phyloP scores from a whole-genome alignment of 1,140 invertebrate species.

The Papilio helenus region DNA sequence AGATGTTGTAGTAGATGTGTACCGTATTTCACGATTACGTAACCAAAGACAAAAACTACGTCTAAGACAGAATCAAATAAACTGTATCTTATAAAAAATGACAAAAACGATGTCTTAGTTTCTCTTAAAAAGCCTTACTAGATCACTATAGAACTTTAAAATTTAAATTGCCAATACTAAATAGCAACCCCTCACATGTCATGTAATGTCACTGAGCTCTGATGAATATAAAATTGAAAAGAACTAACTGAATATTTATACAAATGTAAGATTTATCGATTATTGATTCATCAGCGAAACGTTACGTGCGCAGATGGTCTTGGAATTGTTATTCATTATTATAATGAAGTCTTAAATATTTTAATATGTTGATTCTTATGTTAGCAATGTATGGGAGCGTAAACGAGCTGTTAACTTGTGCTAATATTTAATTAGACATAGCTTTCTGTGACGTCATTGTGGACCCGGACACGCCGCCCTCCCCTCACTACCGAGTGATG shows the following conservation, averaged over 20 bases:
- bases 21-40: too few relatives aligned
- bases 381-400: constrained; percentile 26
- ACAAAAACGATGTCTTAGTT: not conserved
- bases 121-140: not conserved
- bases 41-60: too few relatives aligned
- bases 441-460: constrained; percentile 31
- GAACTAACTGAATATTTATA: constrained; percentile 1
- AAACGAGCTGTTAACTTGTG: constrained; percentile 27
- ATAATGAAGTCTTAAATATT: constrained; percentile 34
- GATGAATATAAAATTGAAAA: constrained; percentile 6
- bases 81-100: not conserved
- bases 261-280: constrained; percentile 20
- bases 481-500: constrained; percentile 9
- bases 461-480: constrained; percentile 34
- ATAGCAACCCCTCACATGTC: not conserved
- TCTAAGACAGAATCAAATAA: not conserved
- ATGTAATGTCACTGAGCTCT: not conserved
- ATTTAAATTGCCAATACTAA: not conserved
- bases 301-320: constrained; percentile 21
- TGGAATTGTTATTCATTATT: constrained; percentile 33
- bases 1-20: not conserved
- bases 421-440: constrained; percentile 40
- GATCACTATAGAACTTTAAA: too few relatives aligned
- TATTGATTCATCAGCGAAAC: constrained; percentile 19
- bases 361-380: constrained; percentile 33